These are phyloP conservation scores for Dicrostonyx torquatus DNA, from an alignment of 2,797 vertebrate species.

Conservation along the genomic window DNA sequence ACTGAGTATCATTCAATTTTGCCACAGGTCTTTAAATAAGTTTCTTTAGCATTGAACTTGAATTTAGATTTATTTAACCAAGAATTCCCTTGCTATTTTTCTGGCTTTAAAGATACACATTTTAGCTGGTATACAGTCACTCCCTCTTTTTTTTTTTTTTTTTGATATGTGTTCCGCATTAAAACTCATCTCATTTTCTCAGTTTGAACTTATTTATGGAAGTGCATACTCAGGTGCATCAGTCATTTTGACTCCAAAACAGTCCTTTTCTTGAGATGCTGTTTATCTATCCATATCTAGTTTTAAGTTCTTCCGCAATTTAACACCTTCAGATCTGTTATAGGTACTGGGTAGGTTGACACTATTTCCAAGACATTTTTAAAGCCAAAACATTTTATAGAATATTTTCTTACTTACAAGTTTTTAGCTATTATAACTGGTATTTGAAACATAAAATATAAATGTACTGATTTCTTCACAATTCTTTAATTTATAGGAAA, in stretches of 20 bases:
- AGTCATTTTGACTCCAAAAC: not conserved
- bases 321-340: not conserved
- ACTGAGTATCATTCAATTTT: not conserved
- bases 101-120: not conserved
- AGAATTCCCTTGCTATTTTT: not conserved
- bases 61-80: not conserved
- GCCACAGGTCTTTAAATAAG: not conserved
- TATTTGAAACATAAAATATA: not conserved
- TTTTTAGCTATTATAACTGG: not conserved
- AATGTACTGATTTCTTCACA: not conserved
- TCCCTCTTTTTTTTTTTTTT: not conserved
- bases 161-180: not conserved
- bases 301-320: not conserved
- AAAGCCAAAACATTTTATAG: not conserved
- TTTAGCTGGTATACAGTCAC: no score
- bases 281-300: not conserved
- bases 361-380: not conserved
- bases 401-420: not conserved
- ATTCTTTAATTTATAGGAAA: constrained; percentile 6
- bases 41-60: not conserved
- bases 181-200: not conserved
- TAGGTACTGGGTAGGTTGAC: not conserved
- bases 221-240: accelerated
- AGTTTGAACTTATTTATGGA: not conserved
- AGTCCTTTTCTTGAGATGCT: not conserved